Evolutionary conservation across 2,113 vertebrate species (phyloP).

Genomic region (Nyctereutes procyonoides): DNA sequence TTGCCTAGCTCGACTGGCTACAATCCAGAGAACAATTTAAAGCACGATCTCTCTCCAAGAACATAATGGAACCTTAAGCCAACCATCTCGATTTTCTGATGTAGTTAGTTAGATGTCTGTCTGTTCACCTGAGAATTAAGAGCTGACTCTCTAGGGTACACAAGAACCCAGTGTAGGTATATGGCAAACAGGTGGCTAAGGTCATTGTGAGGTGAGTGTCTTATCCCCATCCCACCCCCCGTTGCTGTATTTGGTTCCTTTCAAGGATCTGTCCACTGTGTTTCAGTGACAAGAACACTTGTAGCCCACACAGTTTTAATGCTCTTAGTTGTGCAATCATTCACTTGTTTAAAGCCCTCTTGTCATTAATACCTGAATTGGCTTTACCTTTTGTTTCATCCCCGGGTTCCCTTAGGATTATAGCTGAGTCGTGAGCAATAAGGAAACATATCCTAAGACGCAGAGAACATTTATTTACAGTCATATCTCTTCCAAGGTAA

Average conservation of each 20-base stretch:
- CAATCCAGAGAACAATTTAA: conserved; percentile 66
- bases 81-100: conserved; percentile 62
- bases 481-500: conserved; percentile 63
- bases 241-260: conserved; percentile 56
- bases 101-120: conserved; percentile 60
- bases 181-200: conserved; percentile 50
- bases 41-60: conserved; percentile 61
- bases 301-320: conserved; percentile 28
- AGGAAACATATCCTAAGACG: conserved; percentile 68
- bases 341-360: conserved; percentile 61
- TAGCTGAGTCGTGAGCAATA: conserved; percentile 62
- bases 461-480: conserved; percentile 73
- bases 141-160: conserved; percentile 59
- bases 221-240: background rate
- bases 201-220: conserved; percentile 40
- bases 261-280: conserved; percentile 26
- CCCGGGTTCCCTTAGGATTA: conserved; percentile 37
- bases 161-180: conserved; percentile 38
- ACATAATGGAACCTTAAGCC: conserved; percentile 55
- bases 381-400: conserved; percentile 54
- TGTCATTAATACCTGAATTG: conserved; percentile 64
- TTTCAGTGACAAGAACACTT: conserved; percentile 61
- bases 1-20: conserved; percentile 74
- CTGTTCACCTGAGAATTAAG: conserved; percentile 76
- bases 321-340: conserved; percentile 61